These are phyloP conservation scores for Chloropsis cyanopogon DNA, from an alignment of 2,113 vertebrate genomes.

Conservation along the genomic window DNA sequence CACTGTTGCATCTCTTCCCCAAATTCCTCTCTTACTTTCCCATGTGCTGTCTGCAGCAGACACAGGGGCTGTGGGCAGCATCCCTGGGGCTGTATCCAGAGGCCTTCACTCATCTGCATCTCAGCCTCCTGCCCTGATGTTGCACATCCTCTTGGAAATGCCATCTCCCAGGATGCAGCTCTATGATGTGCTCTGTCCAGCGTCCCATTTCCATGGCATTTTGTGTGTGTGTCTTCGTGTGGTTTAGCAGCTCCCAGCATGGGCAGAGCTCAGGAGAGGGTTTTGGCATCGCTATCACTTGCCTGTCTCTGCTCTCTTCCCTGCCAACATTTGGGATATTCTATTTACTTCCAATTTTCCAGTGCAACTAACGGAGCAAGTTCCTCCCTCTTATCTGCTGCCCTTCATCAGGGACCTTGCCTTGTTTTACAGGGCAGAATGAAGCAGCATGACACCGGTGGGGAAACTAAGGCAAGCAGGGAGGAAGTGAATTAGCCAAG, in stretches of 20 bases:
- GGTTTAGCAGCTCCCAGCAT: neutral
- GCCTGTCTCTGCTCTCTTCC: rapidly evolving
- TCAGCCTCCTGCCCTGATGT: neutral
- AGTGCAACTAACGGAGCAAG: neutral
- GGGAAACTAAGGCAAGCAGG: neutral
- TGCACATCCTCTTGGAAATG: neutral
- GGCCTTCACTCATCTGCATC: neutral
- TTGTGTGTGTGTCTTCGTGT: neutral
- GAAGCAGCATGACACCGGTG: neutral
- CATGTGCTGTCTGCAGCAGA: neutral
- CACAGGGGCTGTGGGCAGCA: rapidly evolving
- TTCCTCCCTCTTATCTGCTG: neutral
- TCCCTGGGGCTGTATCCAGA: neutral
- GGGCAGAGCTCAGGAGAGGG: neutral
- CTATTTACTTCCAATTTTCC: neutral
- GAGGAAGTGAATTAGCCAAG: neutral
- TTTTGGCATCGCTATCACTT: rapidly evolving
- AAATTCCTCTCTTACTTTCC: neutral
- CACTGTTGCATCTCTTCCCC: neutral
- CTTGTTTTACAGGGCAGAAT: neutral
- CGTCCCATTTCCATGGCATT: neutral
- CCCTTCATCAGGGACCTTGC: neutral
- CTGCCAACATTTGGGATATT: neutral
- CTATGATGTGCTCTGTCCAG: neutral
- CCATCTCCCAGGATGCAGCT: neutral